Conservation (phyloP, 2,113 vertebrate species). For the Sylvilagus bachmani region DNA sequence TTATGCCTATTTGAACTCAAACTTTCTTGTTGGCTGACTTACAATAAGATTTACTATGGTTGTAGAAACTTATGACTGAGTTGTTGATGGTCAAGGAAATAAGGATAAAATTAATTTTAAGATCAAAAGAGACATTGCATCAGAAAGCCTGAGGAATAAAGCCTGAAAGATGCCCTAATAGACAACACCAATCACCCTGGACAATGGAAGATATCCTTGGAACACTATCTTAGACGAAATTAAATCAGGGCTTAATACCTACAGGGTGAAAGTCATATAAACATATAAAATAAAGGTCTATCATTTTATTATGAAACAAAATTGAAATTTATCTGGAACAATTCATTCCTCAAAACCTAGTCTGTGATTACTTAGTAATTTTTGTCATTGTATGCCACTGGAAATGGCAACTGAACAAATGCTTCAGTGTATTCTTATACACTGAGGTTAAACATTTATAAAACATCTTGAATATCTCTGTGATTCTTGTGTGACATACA, state of each 20-base stretch:
- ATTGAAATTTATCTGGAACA: background rate
- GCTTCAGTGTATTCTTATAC: background rate
- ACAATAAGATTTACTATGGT: background rate
- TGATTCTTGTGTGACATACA: background rate
- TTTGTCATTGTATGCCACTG: background rate
- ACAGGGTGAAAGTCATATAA: too few relatives aligned
- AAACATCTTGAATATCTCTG: background rate
- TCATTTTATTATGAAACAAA: slow-evolving; percentile 30
- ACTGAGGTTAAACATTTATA: background rate
- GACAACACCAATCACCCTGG: background rate
- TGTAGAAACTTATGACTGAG: background rate
- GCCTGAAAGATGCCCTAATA: background rate
- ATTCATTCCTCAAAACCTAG: slow-evolving; percentile 18
- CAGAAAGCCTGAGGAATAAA: background rate
- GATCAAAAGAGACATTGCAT: background rate
- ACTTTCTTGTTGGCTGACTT: background rate
- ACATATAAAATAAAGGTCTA: background rate
- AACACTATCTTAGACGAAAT: background rate
- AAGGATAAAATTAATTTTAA: slow-evolving; percentile 18
- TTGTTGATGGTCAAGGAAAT: background rate
- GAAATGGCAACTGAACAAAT: background rate
- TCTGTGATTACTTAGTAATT: background rate
- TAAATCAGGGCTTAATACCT: background rate
- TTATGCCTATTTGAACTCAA: background rate
- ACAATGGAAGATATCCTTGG: background rate